phyloP scores from a whole-genome alignment of 2,888 invertebrate genomes.

The Calameuta filiformis region DNA sequence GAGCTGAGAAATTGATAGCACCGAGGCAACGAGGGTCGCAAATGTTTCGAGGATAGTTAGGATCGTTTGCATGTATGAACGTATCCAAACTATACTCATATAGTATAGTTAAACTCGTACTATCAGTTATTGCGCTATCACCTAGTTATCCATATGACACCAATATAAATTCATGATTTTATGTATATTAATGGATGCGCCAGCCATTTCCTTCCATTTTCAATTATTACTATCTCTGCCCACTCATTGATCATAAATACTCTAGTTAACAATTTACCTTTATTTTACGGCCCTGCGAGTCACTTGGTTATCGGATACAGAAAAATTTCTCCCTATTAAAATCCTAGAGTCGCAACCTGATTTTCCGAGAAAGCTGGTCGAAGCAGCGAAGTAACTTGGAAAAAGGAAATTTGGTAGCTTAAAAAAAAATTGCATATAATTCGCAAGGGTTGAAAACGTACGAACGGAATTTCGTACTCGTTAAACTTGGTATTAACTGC shows the following conservation, averaged over 20 bases:
- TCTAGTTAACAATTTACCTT: not conserved
- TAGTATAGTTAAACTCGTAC: not conserved
- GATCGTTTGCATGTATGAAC: not conserved
- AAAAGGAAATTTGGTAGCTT: too few relatives aligned
- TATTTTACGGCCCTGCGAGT: too few relatives aligned
- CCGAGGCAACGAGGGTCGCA: not conserved
- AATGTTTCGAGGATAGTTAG: not conserved
- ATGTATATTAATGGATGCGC: not conserved
- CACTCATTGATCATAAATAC: not conserved
- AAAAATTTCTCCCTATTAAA: too few relatives aligned
- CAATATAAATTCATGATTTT: not conserved
- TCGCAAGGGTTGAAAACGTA: conserved; percentile 17
- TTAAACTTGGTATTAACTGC: conserved; percentile 39
- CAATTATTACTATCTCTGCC: not conserved
- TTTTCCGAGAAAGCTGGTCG: too few relatives aligned
- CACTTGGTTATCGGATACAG: too few relatives aligned
- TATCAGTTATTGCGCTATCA: not conserved
- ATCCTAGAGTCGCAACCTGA: too few relatives aligned
- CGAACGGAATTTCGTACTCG: conserved; percentile 44
- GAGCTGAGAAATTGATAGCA: not conserved
- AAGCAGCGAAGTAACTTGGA: too few relatives aligned
- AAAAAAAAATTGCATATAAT: conserved; percentile 37
- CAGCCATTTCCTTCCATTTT: not conserved
- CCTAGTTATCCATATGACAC: not conserved
- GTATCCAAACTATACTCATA: not conserved